phyloP scores from a whole-genome alignment of 2,113 vertebrate genomes.

The Aphelocoma coerulescens region DNA sequence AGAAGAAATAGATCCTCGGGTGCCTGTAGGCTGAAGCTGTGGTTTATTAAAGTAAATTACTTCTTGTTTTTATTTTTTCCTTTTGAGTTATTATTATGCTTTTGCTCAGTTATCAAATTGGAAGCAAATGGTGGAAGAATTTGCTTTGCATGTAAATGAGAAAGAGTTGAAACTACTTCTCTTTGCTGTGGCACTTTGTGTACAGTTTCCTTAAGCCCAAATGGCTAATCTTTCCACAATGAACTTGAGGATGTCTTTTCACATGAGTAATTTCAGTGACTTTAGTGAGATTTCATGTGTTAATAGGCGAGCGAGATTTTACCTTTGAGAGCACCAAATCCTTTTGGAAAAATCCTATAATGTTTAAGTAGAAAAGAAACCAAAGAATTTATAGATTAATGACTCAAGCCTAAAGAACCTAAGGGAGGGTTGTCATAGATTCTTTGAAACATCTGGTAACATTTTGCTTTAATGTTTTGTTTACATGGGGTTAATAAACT shows the following conservation, averaged over 20 bases:
- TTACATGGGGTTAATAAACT: conserved; percentile 53
- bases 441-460: conserved; percentile 56
- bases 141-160: conserved; percentile 42
- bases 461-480: conserved; percentile 49
- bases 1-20: not conserved
- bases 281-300: conserved; percentile 36
- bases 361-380: conserved; percentile 30
- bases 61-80: not conserved
- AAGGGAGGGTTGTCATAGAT: conserved; percentile 23
- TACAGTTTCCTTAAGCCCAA: conserved; percentile 21
- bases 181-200: fast-evolving
- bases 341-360: conserved; percentile 35
- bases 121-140: conserved; percentile 42
- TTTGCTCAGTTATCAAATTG: conserved; percentile 18
- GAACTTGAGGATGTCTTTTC: conserved; percentile 28
- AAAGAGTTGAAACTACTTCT: not conserved
- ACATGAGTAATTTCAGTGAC: conserved; percentile 1
- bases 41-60: conserved; percentile 14
- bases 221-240: conserved; percentile 29
- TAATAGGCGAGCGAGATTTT: not conserved
- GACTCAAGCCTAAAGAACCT: conserved; percentile 16
- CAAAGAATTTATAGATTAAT: conserved; percentile 36
- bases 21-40: not conserved
- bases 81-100: conserved; percentile 5
- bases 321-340: conserved; percentile 43